Base-by-base conservation (phyloP, 2,113 vertebrate genomes). In the Spilogale gracilis region DNA sequence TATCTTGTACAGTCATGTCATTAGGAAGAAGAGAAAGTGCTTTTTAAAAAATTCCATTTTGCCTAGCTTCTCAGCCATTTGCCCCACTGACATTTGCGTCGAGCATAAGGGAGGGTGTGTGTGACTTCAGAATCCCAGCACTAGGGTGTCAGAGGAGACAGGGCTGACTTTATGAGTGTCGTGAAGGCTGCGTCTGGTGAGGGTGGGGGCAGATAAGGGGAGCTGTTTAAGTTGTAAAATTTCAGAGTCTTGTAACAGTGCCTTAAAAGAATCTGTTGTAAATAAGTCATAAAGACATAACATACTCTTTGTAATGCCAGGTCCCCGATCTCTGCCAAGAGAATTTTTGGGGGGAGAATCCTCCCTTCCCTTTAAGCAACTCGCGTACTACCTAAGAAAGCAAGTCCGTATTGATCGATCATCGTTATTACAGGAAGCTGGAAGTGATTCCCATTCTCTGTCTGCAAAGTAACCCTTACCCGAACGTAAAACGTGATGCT, bases 251-350 rank as follows among this genome's bases (percentile, higher is more conserved):
- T 89, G n/a, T 58, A 92, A 88, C 63, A 48, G 80, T 81, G 92
- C 50, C 11, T 91, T 95, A 54, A 81, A 83, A 60, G 81, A 73
- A 52, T 84, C 38, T 45, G 58, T 56, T 87, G 54, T 82, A 95
- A 90, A 85, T 94, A 94, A 95, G 30, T 76, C 83, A 78, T n/a
- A 82, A 91, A 88, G 69, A 69, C 54, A 17, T 93, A 95, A 71
- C 63, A 69, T 76, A 50, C 13, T 91, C 17, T 88, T 84, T 27
- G 71, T 81, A 63, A 76, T 81, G 54, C 50, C 84, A 92, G 17
- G n/a, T 10, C 30, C 12, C 79, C 61, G 16, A 63, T 78, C 61
- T 78, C 58, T 69, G 84, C 74, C 91, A 86, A 95, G 96, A 92
- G 71, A 48, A 76, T 25, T 52, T 63, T 94, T 69, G 25, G 61